phyloP scores from a whole-genome alignment of 2,797 vertebrate genomes.

The Propithecus deckenii region DNA sequence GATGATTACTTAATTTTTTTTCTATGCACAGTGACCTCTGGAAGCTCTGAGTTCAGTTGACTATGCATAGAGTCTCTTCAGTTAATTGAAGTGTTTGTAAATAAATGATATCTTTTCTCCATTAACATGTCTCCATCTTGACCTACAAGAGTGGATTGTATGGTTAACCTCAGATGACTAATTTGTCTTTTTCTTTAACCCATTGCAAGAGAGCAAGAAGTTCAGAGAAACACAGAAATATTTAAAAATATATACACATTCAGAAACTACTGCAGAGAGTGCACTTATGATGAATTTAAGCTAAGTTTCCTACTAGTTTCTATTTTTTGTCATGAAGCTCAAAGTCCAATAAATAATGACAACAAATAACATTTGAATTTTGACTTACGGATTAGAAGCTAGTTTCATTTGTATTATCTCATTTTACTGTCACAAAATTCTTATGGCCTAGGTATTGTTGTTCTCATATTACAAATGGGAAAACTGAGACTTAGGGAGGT shows the following conservation, averaged over 20 bases:
- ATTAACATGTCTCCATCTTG: constrained; percentile 79
- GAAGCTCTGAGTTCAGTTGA: constrained; percentile 53
- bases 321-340: not conserved
- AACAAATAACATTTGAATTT: not conserved
- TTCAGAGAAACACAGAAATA: not conserved
- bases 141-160: constrained; percentile 71
- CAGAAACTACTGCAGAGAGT: not conserved
- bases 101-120: constrained; percentile 79
- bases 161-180: constrained; percentile 57
- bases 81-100: constrained; percentile 82
- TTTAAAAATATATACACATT: not conserved
- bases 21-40: constrained; percentile 71
- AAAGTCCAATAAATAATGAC: not conserved
- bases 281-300: constrained; percentile 33
- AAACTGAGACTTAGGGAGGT: not conserved
- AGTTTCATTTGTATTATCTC: not conserved
- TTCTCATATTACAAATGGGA: not conserved
- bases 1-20: constrained; percentile 68
- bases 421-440: constrained; percentile 21
- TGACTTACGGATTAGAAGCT: not conserved
- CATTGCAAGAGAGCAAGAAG: constrained; percentile 44
- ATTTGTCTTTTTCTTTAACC: constrained; percentile 59
- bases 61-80: constrained; percentile 64
- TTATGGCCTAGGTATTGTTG: not conserved
- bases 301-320: not conserved